Conservation (phyloP, 2,113 vertebrate species). For the Sturnira hondurensis region DNA sequence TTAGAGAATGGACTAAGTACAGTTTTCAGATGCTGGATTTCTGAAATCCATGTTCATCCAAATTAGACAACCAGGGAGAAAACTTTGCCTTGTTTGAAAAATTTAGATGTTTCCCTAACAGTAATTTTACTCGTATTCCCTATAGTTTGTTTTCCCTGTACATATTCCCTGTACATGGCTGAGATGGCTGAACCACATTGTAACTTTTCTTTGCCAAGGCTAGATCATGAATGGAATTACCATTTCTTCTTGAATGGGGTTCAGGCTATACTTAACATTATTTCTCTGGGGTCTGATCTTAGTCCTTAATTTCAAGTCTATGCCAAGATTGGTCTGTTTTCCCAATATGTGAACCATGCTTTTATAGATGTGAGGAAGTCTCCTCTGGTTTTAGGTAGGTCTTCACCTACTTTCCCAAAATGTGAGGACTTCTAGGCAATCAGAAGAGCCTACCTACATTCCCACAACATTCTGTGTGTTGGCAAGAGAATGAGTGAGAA, state of each 20-base stretch:
- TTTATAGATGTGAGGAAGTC: background rate
- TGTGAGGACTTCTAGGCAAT: background rate
- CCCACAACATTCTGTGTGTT: background rate
- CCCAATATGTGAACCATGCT: background rate
- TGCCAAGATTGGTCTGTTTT: conserved; percentile 15
- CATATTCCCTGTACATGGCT: background rate
- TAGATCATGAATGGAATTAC: conserved; percentile 36
- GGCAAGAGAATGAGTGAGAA: background rate
- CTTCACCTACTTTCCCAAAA: background rate
- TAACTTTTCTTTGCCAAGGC: conserved; percentile 45
- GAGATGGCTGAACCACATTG: background rate
- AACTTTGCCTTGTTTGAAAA: conserved; percentile 56
- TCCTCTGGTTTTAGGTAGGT: background rate
- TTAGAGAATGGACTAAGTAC: conserved; percentile 65
- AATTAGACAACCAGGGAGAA: background rate
- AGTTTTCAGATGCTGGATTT: background rate
- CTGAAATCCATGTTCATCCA: background rate
- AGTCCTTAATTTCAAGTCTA: conserved; percentile 43
- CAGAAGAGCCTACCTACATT: background rate
- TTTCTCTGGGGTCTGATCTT: conserved; percentile 35
- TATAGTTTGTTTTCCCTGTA: background rate
- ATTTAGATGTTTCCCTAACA: background rate
- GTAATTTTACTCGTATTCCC: background rate
- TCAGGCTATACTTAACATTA: conserved; percentile 49
- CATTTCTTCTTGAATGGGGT: conserved; percentile 13